phyloP scores from a whole-genome alignment of 2,797 vertebrate species.

The Decapterus maruadsi region DNA sequence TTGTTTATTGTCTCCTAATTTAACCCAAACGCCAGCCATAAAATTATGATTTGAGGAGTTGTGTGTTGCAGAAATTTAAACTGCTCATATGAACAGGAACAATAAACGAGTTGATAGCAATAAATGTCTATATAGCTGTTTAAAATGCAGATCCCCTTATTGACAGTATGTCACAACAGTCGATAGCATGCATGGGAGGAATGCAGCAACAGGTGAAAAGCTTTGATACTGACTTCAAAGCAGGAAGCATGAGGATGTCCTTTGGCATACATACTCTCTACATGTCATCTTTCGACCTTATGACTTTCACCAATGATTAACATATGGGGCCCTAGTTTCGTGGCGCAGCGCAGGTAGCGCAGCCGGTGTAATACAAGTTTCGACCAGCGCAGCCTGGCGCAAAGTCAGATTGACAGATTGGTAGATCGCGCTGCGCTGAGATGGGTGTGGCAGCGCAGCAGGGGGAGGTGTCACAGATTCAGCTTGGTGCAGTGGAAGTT shows the following conservation, averaged over 20 bases:
- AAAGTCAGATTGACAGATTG: too few species aligned
- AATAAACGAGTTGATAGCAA: not conserved
- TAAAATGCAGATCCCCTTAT: slow-evolving; percentile 4
- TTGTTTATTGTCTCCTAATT: not conserved
- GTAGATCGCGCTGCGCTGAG: too few species aligned
- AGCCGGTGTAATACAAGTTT: too few species aligned
- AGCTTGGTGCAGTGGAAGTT: too few species aligned
- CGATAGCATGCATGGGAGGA: slow-evolving; percentile 31
- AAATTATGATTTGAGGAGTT: not conserved
- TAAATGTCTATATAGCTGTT: not conserved
- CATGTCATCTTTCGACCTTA: slow-evolving; percentile 17
- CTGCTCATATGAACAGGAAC: not conserved
- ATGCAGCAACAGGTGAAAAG: slow-evolving; percentile 32
- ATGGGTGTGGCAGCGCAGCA: too few species aligned
- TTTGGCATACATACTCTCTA: slow-evolving; percentile 5
- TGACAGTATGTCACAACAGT: slow-evolving; percentile 9
- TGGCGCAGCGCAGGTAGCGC: too few species aligned
- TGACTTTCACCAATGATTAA: slow-evolving; percentile 34
- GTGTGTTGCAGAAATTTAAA: not conserved
- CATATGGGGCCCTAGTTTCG: too few species aligned
- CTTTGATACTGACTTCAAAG: slow-evolving; percentile 64
- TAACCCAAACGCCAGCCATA: not conserved
- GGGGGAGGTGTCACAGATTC: too few species aligned
- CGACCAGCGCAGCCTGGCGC: too few species aligned
- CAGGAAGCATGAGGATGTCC: slow-evolving; percentile 11